Evolutionary conservation across 2,113 vertebrate genomes (phyloP).

Genomic region (Benitochromis conjunctus): DNA sequence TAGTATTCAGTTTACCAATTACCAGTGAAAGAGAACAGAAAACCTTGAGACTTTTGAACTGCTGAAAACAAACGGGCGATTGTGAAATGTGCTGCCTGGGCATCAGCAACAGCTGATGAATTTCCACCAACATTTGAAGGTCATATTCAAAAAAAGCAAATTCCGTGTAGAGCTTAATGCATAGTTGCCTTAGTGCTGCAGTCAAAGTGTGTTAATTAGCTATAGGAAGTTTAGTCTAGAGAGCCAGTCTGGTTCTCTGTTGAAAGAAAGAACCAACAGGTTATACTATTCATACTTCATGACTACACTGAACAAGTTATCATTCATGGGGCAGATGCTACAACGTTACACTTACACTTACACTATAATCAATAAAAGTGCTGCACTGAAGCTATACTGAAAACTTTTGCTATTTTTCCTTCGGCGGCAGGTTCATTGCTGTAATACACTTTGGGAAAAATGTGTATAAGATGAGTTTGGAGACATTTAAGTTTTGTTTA

Average conservation of each 20-base stretch:
- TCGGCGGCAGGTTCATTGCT: not conserved
- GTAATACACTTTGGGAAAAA: not conserved
- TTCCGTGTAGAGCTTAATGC: not conserved
- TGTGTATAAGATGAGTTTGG: not conserved
- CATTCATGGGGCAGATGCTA: not conserved
- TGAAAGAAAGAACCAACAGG: not conserved
- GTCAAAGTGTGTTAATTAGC: not conserved
- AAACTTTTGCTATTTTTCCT: not conserved
- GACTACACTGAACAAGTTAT: not conserved
- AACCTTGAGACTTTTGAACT: not conserved
- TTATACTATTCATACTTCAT: not conserved
- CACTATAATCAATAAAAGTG: not conserved
- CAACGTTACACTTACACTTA: not conserved
- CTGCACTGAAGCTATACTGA: not conserved
- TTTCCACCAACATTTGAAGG: not conserved
- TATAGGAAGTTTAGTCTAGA: not conserved
- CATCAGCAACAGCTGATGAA: not conserved
- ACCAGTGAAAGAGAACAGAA: not conserved
- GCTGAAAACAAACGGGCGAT: not conserved
- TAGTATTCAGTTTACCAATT: not conserved
- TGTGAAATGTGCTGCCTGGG: not conserved
- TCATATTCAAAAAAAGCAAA: not conserved
- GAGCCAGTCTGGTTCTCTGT: not conserved
- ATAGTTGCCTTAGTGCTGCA: not conserved
- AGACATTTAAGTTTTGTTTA: not conserved